A percentile compares a stretch with the other conserved stretches of the same genome.
These are phyloP conservation scores for Macquaria ambigua DNA, from an alignment of 2,113 vertebrate genomes.

Conservation along the genomic window DNA sequence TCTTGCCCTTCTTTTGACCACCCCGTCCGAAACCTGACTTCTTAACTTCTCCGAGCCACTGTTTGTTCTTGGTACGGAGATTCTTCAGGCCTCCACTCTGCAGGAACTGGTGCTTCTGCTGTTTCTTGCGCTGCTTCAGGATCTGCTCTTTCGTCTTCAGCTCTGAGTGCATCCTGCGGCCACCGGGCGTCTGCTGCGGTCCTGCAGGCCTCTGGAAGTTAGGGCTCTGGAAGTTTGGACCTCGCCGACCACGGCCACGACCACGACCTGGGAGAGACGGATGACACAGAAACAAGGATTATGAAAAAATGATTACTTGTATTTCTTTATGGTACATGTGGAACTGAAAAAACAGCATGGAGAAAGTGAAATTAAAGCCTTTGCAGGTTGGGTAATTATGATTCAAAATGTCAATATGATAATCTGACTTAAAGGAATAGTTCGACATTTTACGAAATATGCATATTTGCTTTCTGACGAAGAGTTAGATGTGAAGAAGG, in stretches of 20 bases:
- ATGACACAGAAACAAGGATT: not conserved
- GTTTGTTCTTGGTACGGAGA: conserved; percentile 82
- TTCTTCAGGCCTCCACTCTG: conserved; percentile 91
- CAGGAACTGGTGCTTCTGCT: conserved; percentile 90
- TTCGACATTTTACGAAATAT: too few species aligned
- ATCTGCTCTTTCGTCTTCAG: conserved; percentile 93
- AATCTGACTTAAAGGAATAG: too few species aligned
- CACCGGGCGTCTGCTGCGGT: conserved; percentile 39
- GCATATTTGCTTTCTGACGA: too few species aligned
- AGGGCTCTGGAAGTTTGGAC: not conserved
- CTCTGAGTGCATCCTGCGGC: conserved; percentile 84
- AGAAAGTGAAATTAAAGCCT: too few species aligned
- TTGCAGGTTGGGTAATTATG: not conserved
- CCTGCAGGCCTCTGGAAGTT: conserved; percentile 12
- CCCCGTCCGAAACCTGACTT: conserved; percentile 90
- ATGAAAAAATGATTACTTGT: not conserved
- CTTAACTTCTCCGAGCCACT: conserved; percentile 85
- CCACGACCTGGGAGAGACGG: conserved; percentile 61
- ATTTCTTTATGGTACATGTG: not conserved
- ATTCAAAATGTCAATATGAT: not conserved
- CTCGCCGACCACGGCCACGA: conserved; percentile 33
- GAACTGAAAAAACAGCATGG: not conserved
- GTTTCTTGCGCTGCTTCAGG: conserved; percentile 89
- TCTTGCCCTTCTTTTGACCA: conserved; percentile 89
- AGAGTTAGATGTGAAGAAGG: not conserved